Evolutionary conservation across 1,140 invertebrate species (phyloP).

Genomic region (Asbolus verrucosus): DNA sequence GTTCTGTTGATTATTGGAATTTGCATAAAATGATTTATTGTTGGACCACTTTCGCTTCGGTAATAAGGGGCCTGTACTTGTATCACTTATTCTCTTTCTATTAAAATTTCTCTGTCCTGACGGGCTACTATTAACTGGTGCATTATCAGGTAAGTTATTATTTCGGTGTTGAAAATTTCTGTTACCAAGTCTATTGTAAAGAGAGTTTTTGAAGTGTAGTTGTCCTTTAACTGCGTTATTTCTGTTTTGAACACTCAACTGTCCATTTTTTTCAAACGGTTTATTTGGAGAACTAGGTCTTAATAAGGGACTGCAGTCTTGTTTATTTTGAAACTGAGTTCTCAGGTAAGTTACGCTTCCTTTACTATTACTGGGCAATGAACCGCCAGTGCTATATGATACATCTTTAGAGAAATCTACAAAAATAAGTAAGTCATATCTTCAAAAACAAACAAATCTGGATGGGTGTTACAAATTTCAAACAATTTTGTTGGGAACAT

Average conservation of each 20-base stretch:
- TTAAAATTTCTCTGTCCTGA: neutral
- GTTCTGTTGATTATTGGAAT: neutral
- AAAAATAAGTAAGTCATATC: too few relatives aligned
- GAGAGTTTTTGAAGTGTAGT: neutral
- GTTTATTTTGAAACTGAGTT: neutral
- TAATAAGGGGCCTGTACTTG: neutral
- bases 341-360: neutral
- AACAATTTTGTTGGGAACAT: neutral
- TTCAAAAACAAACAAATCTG: too few relatives aligned
- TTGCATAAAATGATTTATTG: neutral
- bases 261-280: neutral
- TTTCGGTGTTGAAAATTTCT: neutral
- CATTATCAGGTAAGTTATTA: neutral
- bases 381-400: neutral
- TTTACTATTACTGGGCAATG: neutral
- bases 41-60: conserved; percentile 1
- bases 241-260: neutral
- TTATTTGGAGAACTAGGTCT: neutral
- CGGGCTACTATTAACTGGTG: too few relatives aligned
- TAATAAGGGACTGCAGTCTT: conserved; percentile 2
- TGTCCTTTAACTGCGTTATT: neutral
- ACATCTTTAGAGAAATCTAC: conserved; percentile 10
- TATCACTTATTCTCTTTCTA: conserved; percentile 2
- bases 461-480: too few relatives aligned
- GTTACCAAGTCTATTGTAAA: conserved; percentile 8